Conservation (phyloP, 1,140 invertebrate genomes). For the Dinothrombium tinctorium region DNA sequence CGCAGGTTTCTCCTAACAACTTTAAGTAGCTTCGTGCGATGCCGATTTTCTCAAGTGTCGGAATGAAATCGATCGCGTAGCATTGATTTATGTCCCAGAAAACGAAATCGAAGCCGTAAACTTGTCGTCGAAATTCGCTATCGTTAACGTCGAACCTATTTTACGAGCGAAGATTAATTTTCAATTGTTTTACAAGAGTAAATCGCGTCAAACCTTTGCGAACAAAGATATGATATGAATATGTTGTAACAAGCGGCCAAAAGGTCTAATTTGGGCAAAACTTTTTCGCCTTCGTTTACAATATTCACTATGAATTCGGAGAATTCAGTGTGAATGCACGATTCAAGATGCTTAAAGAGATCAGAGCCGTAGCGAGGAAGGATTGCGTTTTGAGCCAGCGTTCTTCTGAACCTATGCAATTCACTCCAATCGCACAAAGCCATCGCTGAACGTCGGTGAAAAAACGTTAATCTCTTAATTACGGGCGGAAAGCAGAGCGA, state of each 20-base stretch:
- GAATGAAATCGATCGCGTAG: slow-evolving; percentile 64
- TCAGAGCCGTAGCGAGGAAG: slow-evolving; percentile 39
- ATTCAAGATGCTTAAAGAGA: slow-evolving; percentile 28
- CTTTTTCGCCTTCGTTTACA: not conserved
- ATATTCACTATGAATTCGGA: not conserved
- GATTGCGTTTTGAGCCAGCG: slow-evolving; percentile 46
- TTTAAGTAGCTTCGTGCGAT: slow-evolving; percentile 4
- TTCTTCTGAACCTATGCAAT: slow-evolving; percentile 45
- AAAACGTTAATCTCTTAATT: not conserved
- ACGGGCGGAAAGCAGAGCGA: not conserved
- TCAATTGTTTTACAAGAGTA: not conserved
- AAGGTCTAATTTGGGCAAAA: slow-evolving; percentile 19
- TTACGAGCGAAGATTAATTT: too few relatives aligned
- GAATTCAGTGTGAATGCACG: slow-evolving; percentile 14
- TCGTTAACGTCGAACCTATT: slow-evolving; percentile 1
- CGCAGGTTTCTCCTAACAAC: not conserved
- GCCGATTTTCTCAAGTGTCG: slow-evolving; percentile 32
- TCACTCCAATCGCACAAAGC: slow-evolving; percentile 65
- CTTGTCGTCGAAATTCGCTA: slow-evolving; percentile 12
- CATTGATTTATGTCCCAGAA: slow-evolving; percentile 73
- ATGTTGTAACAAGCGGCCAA: slow-evolving; percentile 49
- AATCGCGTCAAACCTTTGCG: slow-evolving; percentile 1
- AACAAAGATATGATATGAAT: slow-evolving; percentile 57
- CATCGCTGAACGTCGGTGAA: slow-evolving; percentile 33
- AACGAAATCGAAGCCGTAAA: slow-evolving; percentile 50